phyloP scores from a whole-genome alignment of 2,113 vertebrate species.

The Xiphias gladius region DNA sequence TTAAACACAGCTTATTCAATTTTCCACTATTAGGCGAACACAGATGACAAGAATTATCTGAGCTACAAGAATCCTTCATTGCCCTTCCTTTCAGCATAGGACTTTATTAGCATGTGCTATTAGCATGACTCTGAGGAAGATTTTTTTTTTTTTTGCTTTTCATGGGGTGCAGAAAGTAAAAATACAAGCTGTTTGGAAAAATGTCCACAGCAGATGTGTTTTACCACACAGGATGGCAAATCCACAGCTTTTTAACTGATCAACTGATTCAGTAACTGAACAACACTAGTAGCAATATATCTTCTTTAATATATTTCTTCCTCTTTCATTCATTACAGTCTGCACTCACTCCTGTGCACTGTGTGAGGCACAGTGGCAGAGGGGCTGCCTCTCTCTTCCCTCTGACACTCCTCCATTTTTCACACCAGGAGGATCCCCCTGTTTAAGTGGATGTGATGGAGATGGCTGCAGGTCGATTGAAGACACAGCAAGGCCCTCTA shows the following conservation, averaged over 20 bases:
- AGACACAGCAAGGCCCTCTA: slow-evolving; percentile 59
- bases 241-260: slow-evolving; percentile 6
- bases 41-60: not conserved
- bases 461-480: slow-evolving; percentile 59
- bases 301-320: slow-evolving; percentile 19
- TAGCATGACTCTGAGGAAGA: slow-evolving; percentile 23
- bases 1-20: slow-evolving; percentile 7
- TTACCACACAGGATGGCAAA: slow-evolving; percentile 11
- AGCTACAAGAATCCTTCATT: not conserved
- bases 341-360: slow-evolving; percentile 33
- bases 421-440: slow-evolving; percentile 59
- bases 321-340: slow-evolving; percentile 41
- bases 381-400: slow-evolving; percentile 23
- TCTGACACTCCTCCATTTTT: slow-evolving; percentile 61
- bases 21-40: not conserved
- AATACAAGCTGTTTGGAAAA: slow-evolving; percentile 5
- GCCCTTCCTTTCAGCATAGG: not conserved
- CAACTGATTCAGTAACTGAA: slow-evolving; percentile 38
- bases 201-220: slow-evolving; percentile 20
- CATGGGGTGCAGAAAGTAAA: slow-evolving; percentile 1
- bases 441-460: slow-evolving; percentile 71
- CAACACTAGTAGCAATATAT: slow-evolving; percentile 20
- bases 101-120: slow-evolving; percentile 4
- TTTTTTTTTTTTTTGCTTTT: not conserved
- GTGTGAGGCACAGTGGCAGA: slow-evolving; percentile 35